phyloP scores from a whole-genome alignment of 2,797 vertebrate species.

The Enteromius trimaculatus region DNA sequence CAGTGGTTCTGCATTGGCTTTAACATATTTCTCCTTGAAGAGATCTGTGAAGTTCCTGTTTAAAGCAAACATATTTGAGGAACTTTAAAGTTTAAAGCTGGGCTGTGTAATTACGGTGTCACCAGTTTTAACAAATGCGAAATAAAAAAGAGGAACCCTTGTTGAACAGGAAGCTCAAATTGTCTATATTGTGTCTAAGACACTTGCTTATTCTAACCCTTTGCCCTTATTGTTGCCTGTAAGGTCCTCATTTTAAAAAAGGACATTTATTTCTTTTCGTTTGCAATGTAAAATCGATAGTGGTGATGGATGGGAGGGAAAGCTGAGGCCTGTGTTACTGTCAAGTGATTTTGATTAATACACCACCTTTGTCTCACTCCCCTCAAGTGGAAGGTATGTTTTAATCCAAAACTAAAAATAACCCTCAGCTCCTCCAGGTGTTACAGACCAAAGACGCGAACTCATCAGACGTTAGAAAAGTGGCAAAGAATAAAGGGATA shows the following conservation, averaged over 20 bases:
- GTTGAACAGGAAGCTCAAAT: background rate
- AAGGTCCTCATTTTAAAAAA: slow-evolving; percentile 23
- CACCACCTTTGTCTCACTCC: slow-evolving; percentile 23
- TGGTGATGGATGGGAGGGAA: slow-evolving; percentile 47
- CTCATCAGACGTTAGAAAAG: background rate
- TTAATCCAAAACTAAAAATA: slow-evolving; percentile 35
- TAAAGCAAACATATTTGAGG: slow-evolving; percentile 10
- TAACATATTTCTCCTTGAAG: slow-evolving; percentile 42
- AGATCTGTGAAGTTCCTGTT: slow-evolving; percentile 25
- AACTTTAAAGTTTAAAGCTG: slow-evolving; percentile 29
- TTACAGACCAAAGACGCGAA: background rate
- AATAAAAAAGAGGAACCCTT: background rate
- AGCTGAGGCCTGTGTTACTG: slow-evolving; percentile 38
- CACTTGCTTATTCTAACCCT: slow-evolving; percentile 15
- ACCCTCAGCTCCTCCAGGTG: slow-evolving; percentile 15
- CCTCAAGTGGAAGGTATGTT: slow-evolving; percentile 37
- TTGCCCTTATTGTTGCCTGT: background rate
- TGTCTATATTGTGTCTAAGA: background rate
- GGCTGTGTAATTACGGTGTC: background rate
- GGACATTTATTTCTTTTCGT: slow-evolving; percentile 11
- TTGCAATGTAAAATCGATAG: slow-evolving; percentile 49
- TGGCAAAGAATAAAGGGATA: background rate
- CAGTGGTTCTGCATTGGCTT: slow-evolving; percentile 14
- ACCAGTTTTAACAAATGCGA: background rate
- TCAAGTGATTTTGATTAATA: slow-evolving; percentile 45